phyloP scores from a whole-genome alignment of 2,888 invertebrate genomes.

The Nomada lathburiana region DNA sequence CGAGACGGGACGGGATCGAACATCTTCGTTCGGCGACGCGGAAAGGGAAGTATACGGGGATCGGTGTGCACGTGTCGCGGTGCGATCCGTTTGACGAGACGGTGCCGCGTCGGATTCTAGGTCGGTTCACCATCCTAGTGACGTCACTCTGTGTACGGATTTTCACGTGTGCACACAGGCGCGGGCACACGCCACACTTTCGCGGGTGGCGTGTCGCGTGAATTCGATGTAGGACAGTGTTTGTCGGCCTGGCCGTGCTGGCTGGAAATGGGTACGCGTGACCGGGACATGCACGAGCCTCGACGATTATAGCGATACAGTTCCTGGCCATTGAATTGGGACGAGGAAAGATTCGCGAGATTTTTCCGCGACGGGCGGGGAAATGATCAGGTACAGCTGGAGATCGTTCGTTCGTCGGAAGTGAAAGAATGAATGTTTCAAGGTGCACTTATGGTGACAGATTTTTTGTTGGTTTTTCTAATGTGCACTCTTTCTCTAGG shows the following conservation, averaged over 20 bases:
- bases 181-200: background rate
- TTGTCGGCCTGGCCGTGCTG: conserved; percentile 11
- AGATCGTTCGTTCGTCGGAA: too few species aligned
- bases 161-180: conserved; percentile 33
- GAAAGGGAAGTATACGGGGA: background rate
- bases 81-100: conserved; percentile 31
- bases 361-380: too few species aligned
- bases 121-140: conserved; percentile 49
- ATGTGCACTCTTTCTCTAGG: too few species aligned
- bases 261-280: conserved; percentile 26
- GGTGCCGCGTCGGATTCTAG: conserved; percentile 49
- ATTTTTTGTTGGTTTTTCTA: too few species aligned
- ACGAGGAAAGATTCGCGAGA: too few species aligned
- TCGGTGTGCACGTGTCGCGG: conserved; percentile 32
- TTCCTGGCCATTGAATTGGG: too few species aligned
- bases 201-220: background rate
- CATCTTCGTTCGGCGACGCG: background rate
- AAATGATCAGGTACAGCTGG: too few species aligned
- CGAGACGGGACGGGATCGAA: too few species aligned
- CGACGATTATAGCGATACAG: conserved; percentile 6
- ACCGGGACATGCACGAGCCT: background rate
- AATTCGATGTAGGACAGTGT: conserved; percentile 38
- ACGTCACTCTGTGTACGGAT: conserved; percentile 32
- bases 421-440: too few species aligned
- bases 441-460: too few species aligned